Conservation (phyloP, 2,113 vertebrate species). For the Gopherus evgoodei region DNA sequence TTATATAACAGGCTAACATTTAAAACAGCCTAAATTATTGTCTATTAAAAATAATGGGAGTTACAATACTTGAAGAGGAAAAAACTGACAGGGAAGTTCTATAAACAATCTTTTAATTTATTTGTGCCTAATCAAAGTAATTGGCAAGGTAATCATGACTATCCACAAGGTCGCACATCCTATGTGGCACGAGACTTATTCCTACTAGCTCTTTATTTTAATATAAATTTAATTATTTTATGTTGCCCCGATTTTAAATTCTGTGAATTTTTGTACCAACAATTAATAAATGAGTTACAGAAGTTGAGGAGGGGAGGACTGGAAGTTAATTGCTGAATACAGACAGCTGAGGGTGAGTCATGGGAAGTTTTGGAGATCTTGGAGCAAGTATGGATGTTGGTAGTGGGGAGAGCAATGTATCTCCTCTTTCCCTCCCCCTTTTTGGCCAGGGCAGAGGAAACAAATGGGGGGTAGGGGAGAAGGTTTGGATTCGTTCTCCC, state of each 20-base stretch:
- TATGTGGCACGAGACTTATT: neutral
- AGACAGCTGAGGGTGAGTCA: neutral
- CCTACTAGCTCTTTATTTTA: neutral
- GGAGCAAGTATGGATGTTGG: neutral
- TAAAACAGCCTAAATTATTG: neutral
- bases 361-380: neutral
- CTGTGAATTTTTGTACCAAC: neutral
- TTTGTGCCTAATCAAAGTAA: neutral
- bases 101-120: neutral
- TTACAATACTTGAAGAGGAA: neutral
- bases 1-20: neutral
- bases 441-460: neutral
- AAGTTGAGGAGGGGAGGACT: neutral
- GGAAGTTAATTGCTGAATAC: neutral
- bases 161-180: neutral
- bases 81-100: neutral
- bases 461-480: neutral
- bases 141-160: neutral
- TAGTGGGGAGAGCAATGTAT: neutral
- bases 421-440: neutral
- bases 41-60: neutral
- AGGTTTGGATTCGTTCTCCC: neutral
- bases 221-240: neutral
- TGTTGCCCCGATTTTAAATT: neutral
- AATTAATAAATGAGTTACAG: neutral